Base-by-base conservation (phyloP, 1,140 invertebrate species). In the Probaryconus sp. region DNA sequence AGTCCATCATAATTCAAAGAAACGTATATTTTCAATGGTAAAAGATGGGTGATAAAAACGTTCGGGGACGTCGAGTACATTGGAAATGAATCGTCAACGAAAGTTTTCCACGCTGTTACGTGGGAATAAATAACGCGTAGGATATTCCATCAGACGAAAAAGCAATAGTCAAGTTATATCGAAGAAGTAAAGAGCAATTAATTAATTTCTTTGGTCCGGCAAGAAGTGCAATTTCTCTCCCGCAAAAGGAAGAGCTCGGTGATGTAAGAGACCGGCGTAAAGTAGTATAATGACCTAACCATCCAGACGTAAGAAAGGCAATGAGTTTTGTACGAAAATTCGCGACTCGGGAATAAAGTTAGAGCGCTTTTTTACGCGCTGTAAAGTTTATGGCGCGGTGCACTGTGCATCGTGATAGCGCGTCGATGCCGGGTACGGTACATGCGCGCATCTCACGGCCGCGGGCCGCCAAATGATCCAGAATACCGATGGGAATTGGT, bases 381-480 rank as follows among this genome's bases (percentile, higher is more conserved):
- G 53, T 28, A 38, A 47, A 69, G 42, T 75, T 71, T 61, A 69
- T 81, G 50, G 70, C 70, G 71, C 38, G 43, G 58, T 69, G 74
- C 69, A 70, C 73, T 60, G 60, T 73, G 65, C 72, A 82, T 80
- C 73, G 77, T 64, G 82, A 83, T 84, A 80, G 78, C 67, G 73
- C 51, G 37, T 76, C 68, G 80, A 79, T 76, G 58, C 58, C 42
- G 30, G 26, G 7, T 24, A 47, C 60, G 72, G 79, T 79, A 73
- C 79, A 81, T 79, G 82, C 80, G 81, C 79, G 79, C 80, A 78
- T 84, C 81, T 82, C 78, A 80, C 82, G 77, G 83, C 84, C 83
- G 83, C 85, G 83, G 82, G 81, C 82, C 84, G 79, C 79, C 84
- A 87, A 88, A 88, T 86, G 86, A 87, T 88, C 83, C 86, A 86